phyloP scores from a whole-genome alignment of 2,113 vertebrate species.

The Buteo buteo region DNA sequence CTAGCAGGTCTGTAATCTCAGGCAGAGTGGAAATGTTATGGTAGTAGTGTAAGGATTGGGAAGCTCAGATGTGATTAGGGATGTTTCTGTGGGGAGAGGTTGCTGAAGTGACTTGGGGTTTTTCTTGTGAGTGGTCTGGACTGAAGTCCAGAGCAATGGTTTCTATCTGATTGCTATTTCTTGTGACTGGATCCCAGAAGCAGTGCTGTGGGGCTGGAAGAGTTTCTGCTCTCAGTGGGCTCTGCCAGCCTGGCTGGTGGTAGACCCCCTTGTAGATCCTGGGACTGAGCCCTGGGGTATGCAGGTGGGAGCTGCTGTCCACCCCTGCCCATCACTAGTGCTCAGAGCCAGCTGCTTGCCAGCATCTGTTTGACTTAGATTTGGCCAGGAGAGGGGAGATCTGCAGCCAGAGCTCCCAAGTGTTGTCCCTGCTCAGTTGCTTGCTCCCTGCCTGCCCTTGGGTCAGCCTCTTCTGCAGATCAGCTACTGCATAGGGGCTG shows the following conservation, averaged over 20 bases:
- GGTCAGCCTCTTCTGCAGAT: neutral
- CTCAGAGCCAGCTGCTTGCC: neutral
- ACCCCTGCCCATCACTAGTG: neutral
- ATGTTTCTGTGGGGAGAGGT: neutral
- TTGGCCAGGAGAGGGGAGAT: neutral
- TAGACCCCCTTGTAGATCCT: neutral
- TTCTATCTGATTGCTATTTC: neutral
- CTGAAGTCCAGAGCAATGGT: neutral
- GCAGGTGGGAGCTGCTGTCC: neutral
- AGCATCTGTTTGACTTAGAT: neutral
- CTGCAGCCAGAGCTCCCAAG: neutral
- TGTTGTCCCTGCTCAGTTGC: neutral
- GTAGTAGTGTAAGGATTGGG: neutral
- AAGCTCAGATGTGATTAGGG: neutral
- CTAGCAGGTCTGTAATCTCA: neutral
- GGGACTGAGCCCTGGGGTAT: accelerated
- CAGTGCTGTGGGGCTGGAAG: neutral
- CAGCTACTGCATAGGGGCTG: neutral
- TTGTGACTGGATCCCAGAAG: neutral
- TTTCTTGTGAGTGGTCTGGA: neutral
- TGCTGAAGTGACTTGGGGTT: neutral
- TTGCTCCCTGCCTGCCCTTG: neutral
- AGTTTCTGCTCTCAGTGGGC: neutral
- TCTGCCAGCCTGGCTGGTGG: neutral
- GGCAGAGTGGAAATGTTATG: accelerated